These are phyloP conservation scores for Macquaria ambigua DNA, from an alignment of 2,113 vertebrate genomes.

Conservation along the genomic window DNA sequence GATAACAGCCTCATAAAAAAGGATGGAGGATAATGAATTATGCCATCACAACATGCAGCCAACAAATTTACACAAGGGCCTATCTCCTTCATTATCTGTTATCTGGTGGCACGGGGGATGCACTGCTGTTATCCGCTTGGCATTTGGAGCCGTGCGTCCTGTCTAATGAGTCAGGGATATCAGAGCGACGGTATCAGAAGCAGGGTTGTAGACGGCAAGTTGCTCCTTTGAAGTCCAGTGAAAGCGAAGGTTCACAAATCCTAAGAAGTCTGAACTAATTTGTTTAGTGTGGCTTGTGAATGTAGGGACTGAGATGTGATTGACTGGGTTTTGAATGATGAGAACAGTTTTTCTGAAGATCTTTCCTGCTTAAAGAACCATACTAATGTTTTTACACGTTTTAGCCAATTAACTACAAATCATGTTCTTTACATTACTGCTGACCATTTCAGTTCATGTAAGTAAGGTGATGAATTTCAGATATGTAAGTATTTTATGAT, in stretches of 20 bases:
- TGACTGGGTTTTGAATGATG: slow-evolving; percentile 16
- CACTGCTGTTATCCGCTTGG: slow-evolving; percentile 60
- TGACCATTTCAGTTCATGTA: not conserved
- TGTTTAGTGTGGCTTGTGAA: slow-evolving; percentile 3
- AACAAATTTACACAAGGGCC: slow-evolving; percentile 62
- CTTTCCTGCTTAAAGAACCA: not conserved
- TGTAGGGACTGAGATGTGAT: not conserved
- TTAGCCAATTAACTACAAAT: not conserved
- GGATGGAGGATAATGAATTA: slow-evolving; percentile 71
- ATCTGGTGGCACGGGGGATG: slow-evolving; percentile 46
- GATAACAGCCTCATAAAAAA: slow-evolving; percentile 73
- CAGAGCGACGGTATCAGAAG: slow-evolving; percentile 31
- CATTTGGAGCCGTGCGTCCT: slow-evolving; percentile 55
- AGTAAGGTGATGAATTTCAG: not conserved
- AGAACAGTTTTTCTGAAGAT: not conserved
- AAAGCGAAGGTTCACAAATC: slow-evolving; percentile 20
- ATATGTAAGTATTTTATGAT: not conserved
- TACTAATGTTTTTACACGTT: not conserved
- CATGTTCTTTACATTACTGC: not conserved
- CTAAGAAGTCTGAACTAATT: slow-evolving; percentile 12
- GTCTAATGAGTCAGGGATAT: slow-evolving; percentile 68
- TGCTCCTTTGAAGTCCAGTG: slow-evolving; percentile 31
- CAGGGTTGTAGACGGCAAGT: slow-evolving; percentile 8
- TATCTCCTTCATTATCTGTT: slow-evolving; percentile 62
- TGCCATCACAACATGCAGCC: slow-evolving; percentile 65